Conservation (phyloP, 2,797 vertebrate species). For the Hoplostethus mediterraneus region DNA sequence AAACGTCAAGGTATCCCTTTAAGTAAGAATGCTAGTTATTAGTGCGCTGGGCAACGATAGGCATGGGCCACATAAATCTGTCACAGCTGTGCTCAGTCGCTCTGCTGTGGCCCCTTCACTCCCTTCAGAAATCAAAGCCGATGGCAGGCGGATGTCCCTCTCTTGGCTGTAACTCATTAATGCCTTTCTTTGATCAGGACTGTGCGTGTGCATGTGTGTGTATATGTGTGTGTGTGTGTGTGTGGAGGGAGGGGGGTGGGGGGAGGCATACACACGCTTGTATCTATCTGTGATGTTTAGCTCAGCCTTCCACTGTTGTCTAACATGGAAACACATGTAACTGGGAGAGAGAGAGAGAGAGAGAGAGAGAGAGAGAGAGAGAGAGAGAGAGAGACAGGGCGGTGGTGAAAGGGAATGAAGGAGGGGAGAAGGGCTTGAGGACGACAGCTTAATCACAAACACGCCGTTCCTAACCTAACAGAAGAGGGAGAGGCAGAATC, state of each 20-base stretch:
- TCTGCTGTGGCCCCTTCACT: no score
- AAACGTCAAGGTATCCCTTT: neutral
- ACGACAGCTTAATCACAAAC: slow-evolving; percentile 52
- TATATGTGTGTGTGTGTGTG: neutral
- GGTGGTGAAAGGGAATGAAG: slow-evolving; percentile 21
- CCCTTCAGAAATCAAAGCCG: no score
- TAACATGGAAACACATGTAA: slow-evolving; percentile 30
- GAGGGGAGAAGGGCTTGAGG: slow-evolving; percentile 22
- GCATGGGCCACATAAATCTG: slow-evolving; percentile 26
- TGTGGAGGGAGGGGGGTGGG: neutral
- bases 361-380: slow-evolving; percentile 5
- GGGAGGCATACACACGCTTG: no score
- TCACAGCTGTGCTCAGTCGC: slow-evolving; percentile 48
- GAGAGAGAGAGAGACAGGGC: neutral
- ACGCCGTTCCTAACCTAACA: slow-evolving; percentile 25
- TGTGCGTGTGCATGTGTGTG: slow-evolving; percentile 7
- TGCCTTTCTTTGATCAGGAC: slow-evolving; percentile 61
- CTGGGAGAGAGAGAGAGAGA: neutral
- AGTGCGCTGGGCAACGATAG: neutral
- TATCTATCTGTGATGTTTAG: slow-evolving; percentile 5
- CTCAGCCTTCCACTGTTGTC: slow-evolving; percentile 10
- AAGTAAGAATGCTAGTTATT: slow-evolving; percentile 22
- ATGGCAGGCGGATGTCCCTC: slow-evolving; percentile 24
- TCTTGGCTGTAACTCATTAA: slow-evolving; percentile 65
- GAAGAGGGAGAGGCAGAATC: neutral